These are phyloP conservation scores for Enteromius radiatus DNA, from an alignment of 2,797 vertebrate species.

Conservation along the genomic window DNA sequence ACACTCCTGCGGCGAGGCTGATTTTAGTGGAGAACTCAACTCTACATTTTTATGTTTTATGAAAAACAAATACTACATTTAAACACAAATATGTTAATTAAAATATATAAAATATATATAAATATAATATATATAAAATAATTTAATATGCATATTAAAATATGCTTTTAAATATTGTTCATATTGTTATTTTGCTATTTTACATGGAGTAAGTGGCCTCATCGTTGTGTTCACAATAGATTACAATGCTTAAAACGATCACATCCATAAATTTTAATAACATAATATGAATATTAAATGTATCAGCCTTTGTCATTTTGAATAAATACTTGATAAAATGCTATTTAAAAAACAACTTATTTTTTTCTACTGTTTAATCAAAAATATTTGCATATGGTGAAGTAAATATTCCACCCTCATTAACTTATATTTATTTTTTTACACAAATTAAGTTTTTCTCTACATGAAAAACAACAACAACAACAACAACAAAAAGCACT, in stretches of 20 bases:
- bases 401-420: not conserved
- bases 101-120: too few relatives aligned
- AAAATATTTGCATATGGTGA: not conserved
- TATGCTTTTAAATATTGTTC: not conserved
- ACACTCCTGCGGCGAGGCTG: conserved; percentile 2
- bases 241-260: not conserved
- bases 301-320: not conserved
- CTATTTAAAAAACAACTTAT: not conserved
- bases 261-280: not conserved
- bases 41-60: not conserved
- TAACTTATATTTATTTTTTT: not conserved
- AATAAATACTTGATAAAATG: not conserved
- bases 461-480: not conserved
- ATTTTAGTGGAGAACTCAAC: not conserved
- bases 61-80: not conserved
- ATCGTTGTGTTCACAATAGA: not conserved
- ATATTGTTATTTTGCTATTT: not conserved
- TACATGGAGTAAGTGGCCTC: too few relatives aligned
- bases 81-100: too few relatives aligned
- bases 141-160: too few relatives aligned
- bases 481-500: too few relatives aligned
- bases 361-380: too few relatives aligned
- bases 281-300: not conserved
- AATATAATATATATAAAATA: too few relatives aligned
- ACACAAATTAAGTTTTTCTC: not conserved